phyloP scores from a whole-genome alignment of 1,140 invertebrate genomes.

The Battus philenor region DNA sequence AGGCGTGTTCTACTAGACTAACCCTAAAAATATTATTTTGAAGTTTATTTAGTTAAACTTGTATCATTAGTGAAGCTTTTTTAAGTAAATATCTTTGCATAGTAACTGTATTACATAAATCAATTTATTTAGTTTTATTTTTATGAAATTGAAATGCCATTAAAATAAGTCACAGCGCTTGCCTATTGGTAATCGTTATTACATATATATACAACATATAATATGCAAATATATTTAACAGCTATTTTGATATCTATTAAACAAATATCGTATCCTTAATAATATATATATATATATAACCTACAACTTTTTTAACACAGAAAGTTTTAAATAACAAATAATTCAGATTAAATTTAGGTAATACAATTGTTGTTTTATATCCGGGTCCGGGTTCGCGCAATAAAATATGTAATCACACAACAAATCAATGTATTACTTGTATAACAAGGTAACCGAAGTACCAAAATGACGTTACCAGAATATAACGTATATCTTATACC shows the following conservation, averaged over 20 bases:
- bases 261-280: no score
- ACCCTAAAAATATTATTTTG: not conserved
- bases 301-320: no score
- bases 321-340: no score
- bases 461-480: slow-evolving; percentile 50
- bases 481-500: slow-evolving; percentile 15
- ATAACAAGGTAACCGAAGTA: slow-evolving; percentile 32
- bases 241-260: not conserved
- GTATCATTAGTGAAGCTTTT: slow-evolving; percentile 2
- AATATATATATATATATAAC: no score
- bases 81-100: slow-evolving; percentile 11
- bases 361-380: no score
- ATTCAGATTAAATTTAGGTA: no score
- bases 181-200: slow-evolving; percentile 10
- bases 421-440: not conserved
- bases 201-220: no score
- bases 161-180: slow-evolving; percentile 13
- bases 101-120: slow-evolving; percentile 4
- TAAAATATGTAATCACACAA: slow-evolving; percentile 1
- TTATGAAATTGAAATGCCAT: slow-evolving; percentile 4
- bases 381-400: slow-evolving; percentile 1
- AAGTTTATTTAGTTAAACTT: no score
- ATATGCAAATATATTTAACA: not conserved
- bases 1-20: slow-evolving; percentile 1
- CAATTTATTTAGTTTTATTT: not conserved